Evolutionary conservation across 2,888 invertebrate species (phyloP), one percentile per base, ranked within the genome.

Genomic region (Clivina fossor): DNA sequence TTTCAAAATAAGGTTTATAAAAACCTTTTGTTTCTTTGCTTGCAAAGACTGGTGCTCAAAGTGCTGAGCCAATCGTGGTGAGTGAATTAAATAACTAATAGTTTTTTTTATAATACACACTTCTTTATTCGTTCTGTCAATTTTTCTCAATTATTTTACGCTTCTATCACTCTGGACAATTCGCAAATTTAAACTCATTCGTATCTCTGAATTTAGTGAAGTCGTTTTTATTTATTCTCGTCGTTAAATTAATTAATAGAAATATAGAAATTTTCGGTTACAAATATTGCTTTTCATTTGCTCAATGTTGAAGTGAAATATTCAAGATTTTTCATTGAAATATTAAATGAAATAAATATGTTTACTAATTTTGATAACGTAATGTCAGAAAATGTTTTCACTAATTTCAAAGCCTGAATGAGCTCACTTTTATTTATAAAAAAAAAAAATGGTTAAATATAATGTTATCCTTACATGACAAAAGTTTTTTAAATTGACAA

Each of bases 61-160:
- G 89, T 83, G 89, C 90, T 82, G 93, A 93, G 83, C 93, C 93
- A 75, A 93, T 93, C 77, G 91, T 93, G 88, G 93, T 93, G 90
- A 93, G 93, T 91, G 80, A 73, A n/a, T 70, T 68, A 65, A 61
- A 60, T 57, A 60, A 66, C 61, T 63, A 16, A n/a, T 51, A 40
- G 41, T 24, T 53, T 43, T 19, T 37, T n/a, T n/a, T n/a, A n/a
- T n/a, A n/a, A n/a, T 24, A n/a, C 50, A 51, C 61, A 55, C 61
- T 59, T 59, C 63, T 61, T 50, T 24, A 19, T 58, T 41, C 37
- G 20, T 30, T 32, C 33, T 28, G 32, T 63, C 61, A 33, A 28
- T 33, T 59, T 58, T 19, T 40, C 30, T 57, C 47, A 44, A 20
- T 15, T 38, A 11, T 19, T 40, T 20, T 26, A 48, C 24, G 46